Conservation (phyloP, 2,888 invertebrate species). For the Dolichomitus sp. region DNA sequence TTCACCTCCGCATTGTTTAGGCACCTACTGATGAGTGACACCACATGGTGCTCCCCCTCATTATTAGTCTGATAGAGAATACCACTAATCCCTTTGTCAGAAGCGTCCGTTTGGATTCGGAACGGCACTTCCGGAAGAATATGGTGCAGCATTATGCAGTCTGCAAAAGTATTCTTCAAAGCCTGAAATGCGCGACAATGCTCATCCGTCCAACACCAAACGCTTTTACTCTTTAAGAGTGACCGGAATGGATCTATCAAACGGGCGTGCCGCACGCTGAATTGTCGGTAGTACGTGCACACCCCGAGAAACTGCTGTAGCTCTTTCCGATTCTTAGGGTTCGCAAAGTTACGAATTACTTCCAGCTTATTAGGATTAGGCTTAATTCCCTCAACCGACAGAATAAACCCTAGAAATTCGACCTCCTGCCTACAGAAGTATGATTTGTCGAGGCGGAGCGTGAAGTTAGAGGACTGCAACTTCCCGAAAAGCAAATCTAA, state of each 20-base stretch:
- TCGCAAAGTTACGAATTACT: constrained; percentile 70
- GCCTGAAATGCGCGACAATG: constrained; percentile 11
- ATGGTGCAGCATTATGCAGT: too few species aligned
- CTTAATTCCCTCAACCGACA: too few species aligned
- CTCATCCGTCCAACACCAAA: constrained; percentile 58
- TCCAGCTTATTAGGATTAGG: constrained; percentile 30
- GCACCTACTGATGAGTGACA: too few species aligned
- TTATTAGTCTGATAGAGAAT: too few species aligned
- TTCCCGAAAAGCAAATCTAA: constrained; percentile 66
- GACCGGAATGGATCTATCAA: constrained; percentile 50
- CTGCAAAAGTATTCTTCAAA: background rate
- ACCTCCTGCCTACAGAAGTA: constrained; percentile 58
- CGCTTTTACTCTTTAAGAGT: constrained; percentile 36
- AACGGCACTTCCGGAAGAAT: too few species aligned
- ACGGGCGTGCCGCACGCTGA: constrained; percentile 28
- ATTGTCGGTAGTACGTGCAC: constrained; percentile 55
- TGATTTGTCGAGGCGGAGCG: constrained; percentile 72
- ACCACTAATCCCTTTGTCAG: too few species aligned
- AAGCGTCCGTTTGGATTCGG: too few species aligned
- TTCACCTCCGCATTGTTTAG: too few species aligned
- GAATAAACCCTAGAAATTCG: constrained; percentile 53
- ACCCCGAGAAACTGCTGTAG: constrained; percentile 66
- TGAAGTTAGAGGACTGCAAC: constrained; percentile 68
- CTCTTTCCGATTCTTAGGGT: constrained; percentile 67
- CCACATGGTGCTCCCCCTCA: too few species aligned